Evolutionary conservation across 2,888 invertebrate species (phyloP), one percentile per base, ranked within the genome.

Genomic region (Emmelina monodactyla): DNA sequence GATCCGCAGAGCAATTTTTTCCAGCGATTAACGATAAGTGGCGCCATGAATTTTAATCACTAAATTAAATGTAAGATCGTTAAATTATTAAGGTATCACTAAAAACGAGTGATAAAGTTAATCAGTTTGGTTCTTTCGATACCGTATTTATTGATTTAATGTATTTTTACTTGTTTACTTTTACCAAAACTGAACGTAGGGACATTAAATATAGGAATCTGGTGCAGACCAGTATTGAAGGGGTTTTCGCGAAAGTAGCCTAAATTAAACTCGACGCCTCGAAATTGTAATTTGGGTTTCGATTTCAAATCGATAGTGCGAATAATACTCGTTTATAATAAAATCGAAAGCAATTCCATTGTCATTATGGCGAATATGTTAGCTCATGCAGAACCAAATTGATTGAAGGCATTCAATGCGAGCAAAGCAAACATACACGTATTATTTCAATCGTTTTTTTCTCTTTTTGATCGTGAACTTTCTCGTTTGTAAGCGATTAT

Each of bases 401-500:
- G 44, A 54, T 58, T 48, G 63, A 68, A 67, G 15, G 11, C n/a
- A 16, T 31, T 11, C 28, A 34, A 35, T 16, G 13, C 16, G n/a
- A n/a, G n/a, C n/a, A 7, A 25, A n/a, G 9, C 25, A 25, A 25
- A 25, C 25, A 25, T 10, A 33, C 11, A 25, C n/a, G 25, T n/a
- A 25, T 25, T 25, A 25, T 25, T 25, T 25, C 6, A 11, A 25
- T 25, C 40, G 41, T 37, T n/a, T n/a, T n/a, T n/a, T n/a, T n/a
- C n/a, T n/a, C n/a, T n/a, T n/a, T n/a, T 25, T 25, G 25, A 69
- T 69, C 58, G 64, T 53, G 60, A 57, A 76, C 78, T 78, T 79
- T 79, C 79, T 62, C 75, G 68, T 64, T 67, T 62, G 59, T 58
- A 63, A 67, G 65, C 66, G 58, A 58, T 62, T 64, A 64, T 69